phyloP scores from a whole-genome alignment of 2,113 vertebrate genomes.

The Holacanthus passer region DNA sequence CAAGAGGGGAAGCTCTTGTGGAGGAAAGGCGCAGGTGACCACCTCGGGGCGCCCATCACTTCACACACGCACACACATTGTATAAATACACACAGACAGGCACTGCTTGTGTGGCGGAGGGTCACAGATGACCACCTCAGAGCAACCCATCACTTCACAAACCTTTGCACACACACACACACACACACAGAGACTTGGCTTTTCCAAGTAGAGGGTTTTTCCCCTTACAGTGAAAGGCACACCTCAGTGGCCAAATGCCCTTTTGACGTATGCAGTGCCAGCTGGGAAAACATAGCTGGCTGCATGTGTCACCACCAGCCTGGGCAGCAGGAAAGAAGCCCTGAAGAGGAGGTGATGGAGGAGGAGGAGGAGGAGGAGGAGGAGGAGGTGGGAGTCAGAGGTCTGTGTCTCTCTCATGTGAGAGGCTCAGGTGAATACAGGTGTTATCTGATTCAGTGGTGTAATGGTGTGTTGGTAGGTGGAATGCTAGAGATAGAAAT shows the following conservation, averaged over 20 bases:
- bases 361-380: background rate
- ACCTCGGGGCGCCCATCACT: conserved; percentile 47
- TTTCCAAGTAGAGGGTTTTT: conserved; percentile 59
- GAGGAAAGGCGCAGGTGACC: conserved; percentile 32
- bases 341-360: conserved; percentile 31
- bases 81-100: conserved; percentile 60
- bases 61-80: conserved; percentile 40
- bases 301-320: conserved; percentile 44
- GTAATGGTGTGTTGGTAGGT: background rate
- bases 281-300: conserved; percentile 71
- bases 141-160: conserved; percentile 51
- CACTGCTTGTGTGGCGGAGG: conserved; percentile 51
- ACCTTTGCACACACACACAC: conserved; percentile 9
- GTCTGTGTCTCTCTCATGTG: conserved; percentile 15
- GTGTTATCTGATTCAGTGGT: background rate
- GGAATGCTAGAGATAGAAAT: background rate
- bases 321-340: conserved; percentile 18
- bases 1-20: conserved; percentile 16
- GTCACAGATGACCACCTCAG: conserved; percentile 66
- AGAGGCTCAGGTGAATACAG: conserved; percentile 27
- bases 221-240: conserved; percentile 52
- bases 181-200: conserved; percentile 40
- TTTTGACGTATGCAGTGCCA: conserved; percentile 53
- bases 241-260: conserved; percentile 52
- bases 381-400: too few relatives aligned